phyloP scores from a whole-genome alignment of 1,140 invertebrate genomes.

The Heterodera schachtii region DNA sequence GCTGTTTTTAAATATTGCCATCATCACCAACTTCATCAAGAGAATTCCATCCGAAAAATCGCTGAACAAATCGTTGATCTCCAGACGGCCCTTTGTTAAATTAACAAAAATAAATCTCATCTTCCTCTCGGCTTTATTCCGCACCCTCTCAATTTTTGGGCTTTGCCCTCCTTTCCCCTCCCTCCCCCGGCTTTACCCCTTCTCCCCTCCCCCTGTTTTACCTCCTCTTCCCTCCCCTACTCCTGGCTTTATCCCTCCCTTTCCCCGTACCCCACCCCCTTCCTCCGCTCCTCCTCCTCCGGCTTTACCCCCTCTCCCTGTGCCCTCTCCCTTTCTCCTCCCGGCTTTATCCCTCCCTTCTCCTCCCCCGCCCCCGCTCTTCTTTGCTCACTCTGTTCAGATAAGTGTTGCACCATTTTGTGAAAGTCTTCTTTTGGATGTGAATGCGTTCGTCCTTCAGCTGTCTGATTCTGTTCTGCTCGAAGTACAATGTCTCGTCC shows the following conservation, averaged over 20 bases:
- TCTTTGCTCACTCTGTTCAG: constrained; percentile 79
- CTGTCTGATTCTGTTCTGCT: constrained; percentile 74
- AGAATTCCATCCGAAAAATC: constrained; percentile 91
- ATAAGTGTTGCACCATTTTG: constrained; percentile 99
- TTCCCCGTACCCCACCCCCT: no score
- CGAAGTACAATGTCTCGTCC: constrained; percentile 55
- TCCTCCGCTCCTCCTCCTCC: no score
- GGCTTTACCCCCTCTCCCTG: no score
- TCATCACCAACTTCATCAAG: constrained; percentile 76
- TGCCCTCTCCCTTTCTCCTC: no score
- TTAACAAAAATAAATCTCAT: no score
- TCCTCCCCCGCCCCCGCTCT: no score
- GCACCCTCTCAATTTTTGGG: not conserved
- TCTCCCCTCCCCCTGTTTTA: not conserved
- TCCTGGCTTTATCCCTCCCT: no score
- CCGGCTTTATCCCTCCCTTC: no score
- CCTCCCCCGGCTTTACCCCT: not conserved
- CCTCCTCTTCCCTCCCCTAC: no score
- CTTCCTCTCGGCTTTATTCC: no score
- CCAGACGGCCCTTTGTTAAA: constrained; percentile 75
- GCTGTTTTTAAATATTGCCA: not conserved
- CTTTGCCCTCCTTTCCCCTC: not conserved
- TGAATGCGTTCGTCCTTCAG: constrained; percentile 92
- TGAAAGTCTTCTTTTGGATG: constrained; percentile 99
- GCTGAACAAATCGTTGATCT: constrained; percentile 93